Conservation (phyloP, 2,113 vertebrate genomes). For the Myrmecobius fasciatus region DNA sequence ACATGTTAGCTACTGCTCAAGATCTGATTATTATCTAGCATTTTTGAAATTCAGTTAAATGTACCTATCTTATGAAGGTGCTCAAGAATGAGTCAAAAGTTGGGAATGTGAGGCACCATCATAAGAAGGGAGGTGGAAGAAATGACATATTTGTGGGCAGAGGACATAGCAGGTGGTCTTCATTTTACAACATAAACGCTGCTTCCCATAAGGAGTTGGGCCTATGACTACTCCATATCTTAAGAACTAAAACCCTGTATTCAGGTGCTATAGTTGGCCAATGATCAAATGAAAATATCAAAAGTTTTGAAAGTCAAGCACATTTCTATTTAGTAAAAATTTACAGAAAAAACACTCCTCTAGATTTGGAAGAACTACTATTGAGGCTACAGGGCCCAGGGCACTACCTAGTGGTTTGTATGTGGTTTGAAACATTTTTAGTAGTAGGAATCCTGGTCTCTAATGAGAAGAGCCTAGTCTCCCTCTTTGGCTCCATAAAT, state of each 20-base stretch:
- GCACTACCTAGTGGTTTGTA: background rate
- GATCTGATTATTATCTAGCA: background rate
- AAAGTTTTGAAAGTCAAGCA: constrained; percentile 44
- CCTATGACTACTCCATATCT: background rate
- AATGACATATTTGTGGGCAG: background rate
- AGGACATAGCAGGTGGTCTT: background rate
- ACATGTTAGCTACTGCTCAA: background rate
- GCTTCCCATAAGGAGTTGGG: background rate
- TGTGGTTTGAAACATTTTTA: background rate
- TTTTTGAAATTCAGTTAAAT: constrained; percentile 24
- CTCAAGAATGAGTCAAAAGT: background rate
- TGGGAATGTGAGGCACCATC: background rate
- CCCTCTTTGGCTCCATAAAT: background rate
- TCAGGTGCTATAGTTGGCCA: constrained; percentile 57
- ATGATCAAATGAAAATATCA: constrained; percentile 24
- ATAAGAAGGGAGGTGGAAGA: background rate
- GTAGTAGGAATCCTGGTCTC: background rate
- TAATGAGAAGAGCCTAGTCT: background rate
- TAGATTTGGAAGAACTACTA: constrained; percentile 2
- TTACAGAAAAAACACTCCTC: background rate
- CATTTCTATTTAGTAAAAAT: constrained; percentile 40
- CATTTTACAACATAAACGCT: background rate
- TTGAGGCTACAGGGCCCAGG: background rate
- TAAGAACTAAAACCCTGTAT: background rate
- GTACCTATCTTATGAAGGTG: background rate